Base-by-base conservation (phyloP, 2,888 invertebrate species). In the Matsumyia berberina region DNA sequence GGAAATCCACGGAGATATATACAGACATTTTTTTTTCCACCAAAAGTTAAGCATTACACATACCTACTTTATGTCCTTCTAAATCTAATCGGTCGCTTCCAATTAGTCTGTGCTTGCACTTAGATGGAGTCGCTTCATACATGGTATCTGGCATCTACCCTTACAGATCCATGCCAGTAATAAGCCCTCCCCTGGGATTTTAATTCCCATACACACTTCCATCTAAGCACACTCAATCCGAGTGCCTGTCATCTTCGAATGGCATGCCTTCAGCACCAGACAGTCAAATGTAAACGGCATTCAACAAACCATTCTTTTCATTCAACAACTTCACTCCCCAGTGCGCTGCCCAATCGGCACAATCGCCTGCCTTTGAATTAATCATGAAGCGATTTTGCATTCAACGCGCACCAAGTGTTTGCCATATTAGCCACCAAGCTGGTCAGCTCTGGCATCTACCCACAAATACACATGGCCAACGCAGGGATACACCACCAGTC, bases 351-450 rank as follows among this genome's bases (percentile, higher is more conserved):
- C 76, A 70, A 69, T 76, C 39, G 72, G 58, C 24, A 24, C 51
- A 77, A 66, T 44, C 64, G 66, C n/a, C 24, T 72, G 44, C 72
- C 57, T 66, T 53, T 82, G 77, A 82, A 82, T 82, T 67, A 77
- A 77, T 67, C 72, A 82, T 82, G 77, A 82, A 53, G 31, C 39
- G 69, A 77, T 72, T 77, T 82, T 72, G 60, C 72, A 82, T 82
- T 77, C 70, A 60, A 66, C 24, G 64, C 66, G 53, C 60, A 60
- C 72, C 72, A 72, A 82, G 77, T 72, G 72, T 46, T 82, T 72
- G 66, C 72, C 72, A 67, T 77, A 72, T 77, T 72, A 77, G 72
- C 64, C 57, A 29, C 35, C 29, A 64, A 62, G 31, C 51, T 49
- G 58, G 17, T 49, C 19, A 11, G 15, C 17, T 55, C n/a, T 0